These are phyloP conservation scores for Eptatretus burgeri DNA, from an alignment of 2,113 vertebrate genomes.

Conservation along the genomic window DNA sequence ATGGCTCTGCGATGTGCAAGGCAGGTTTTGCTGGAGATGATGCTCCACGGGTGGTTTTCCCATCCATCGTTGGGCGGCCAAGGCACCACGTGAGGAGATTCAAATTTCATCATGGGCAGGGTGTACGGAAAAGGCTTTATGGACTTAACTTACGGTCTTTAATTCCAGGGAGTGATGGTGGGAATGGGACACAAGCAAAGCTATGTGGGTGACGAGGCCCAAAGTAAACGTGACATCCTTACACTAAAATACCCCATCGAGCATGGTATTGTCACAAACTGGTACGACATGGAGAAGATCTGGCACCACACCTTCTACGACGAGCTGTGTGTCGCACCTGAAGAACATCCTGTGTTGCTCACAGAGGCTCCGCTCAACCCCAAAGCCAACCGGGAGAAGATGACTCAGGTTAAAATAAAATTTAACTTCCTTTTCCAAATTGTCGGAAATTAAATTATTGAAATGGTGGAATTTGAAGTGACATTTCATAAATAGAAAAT, in stretches of 20 bases:
- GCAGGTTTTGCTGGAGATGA: slow-evolving; percentile 81
- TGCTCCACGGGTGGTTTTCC: slow-evolving; percentile 76
- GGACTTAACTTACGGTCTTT: no score
- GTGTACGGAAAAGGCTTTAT: no score
- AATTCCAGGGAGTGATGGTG: slow-evolving; percentile 66
- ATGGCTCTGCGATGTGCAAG: slow-evolving; percentile 80
- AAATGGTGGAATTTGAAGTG: no score
- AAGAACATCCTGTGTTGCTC: slow-evolving; percentile 72
- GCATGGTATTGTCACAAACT: slow-evolving; percentile 95
- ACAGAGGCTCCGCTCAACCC: slow-evolving; percentile 78
- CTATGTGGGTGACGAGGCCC: slow-evolving; percentile 83
- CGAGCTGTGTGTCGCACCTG: slow-evolving; percentile 72
- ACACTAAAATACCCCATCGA: slow-evolving; percentile 92
- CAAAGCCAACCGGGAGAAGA: slow-evolving; percentile 81
- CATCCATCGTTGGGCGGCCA: slow-evolving; percentile 83
- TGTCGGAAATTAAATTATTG: no score
- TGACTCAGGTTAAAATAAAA: slow-evolving; percentile 41
- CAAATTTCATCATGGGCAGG: no score
- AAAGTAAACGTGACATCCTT: slow-evolving; percentile 86
- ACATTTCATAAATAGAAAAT: no score
- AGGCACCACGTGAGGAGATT: slow-evolving; percentile 47
- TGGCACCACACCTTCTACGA: slow-evolving; percentile 98
- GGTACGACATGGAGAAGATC: slow-evolving; percentile 99
- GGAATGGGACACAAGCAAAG: slow-evolving; percentile 99
- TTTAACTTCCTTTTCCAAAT: no score